Percentiles rank a stretch among this genome's conserved stretches.
phyloP scores from a whole-genome alignment of 2,888 invertebrate genomes.

The Drosophila paramelanica region DNA sequence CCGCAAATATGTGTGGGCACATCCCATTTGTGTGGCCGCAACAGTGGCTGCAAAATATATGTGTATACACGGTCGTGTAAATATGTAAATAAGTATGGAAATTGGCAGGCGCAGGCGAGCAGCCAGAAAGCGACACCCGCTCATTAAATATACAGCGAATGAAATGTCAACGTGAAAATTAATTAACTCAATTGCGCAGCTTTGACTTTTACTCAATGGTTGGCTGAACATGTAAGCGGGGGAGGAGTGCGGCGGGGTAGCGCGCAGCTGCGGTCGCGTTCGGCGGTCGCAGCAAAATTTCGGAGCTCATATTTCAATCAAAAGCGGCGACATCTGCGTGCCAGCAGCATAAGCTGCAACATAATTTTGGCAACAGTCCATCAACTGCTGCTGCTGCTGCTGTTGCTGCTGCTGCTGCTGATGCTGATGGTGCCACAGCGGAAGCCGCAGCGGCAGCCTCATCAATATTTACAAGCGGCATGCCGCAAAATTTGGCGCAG shows the following conservation, averaged over 20 bases:
- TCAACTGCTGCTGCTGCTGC: slow-evolving; percentile 52
- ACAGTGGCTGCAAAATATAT: slow-evolving; percentile 40
- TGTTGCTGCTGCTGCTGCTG: neutral
- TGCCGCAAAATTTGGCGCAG: slow-evolving; percentile 73
- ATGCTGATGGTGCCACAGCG: slow-evolving; percentile 20
- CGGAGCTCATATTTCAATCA: slow-evolving; percentile 75
- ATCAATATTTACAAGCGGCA: slow-evolving; percentile 80
- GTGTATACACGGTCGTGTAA: slow-evolving; percentile 8
- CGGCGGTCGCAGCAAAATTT: slow-evolving; percentile 42
- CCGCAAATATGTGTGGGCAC: slow-evolving; percentile 19
- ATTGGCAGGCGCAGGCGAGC: slow-evolving; percentile 11
- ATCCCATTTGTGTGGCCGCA: slow-evolving; percentile 35
- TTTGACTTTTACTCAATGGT: slow-evolving; percentile 49
- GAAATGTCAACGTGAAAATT: slow-evolving; percentile 80
- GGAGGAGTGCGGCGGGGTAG: neutral
- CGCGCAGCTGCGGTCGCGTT: slow-evolving; percentile 22
- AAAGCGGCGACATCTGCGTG: slow-evolving; percentile 78
- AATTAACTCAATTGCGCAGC: slow-evolving; percentile 73
- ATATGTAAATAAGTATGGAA: slow-evolving; percentile 37
- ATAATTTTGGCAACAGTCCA: slow-evolving; percentile 81
- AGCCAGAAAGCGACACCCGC: slow-evolving; percentile 58
- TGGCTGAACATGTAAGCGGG: neutral
- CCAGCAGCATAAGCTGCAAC: slow-evolving; percentile 76
- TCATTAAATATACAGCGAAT: slow-evolving; percentile 77
- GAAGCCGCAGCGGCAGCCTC: slow-evolving; percentile 53